Evolutionary conservation across 2,113 vertebrate species (phyloP).

Genomic region (Pantherophis guttatus): DNA sequence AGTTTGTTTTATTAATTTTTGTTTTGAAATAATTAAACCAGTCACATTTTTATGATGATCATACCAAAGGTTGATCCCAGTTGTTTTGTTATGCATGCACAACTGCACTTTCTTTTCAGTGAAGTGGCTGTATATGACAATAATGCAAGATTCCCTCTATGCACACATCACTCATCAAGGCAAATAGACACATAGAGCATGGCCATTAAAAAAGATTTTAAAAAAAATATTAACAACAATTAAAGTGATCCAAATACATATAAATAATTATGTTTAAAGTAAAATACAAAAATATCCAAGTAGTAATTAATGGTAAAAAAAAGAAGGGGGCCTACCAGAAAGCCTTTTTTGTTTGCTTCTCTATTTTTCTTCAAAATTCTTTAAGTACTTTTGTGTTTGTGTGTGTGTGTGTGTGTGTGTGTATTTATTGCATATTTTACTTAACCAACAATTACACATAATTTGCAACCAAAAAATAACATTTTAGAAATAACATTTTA

Average conservation of each 20-base stretch:
- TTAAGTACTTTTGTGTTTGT: background rate
- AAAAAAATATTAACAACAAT: background rate
- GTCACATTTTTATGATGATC: background rate
- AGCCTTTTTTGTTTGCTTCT: background rate
- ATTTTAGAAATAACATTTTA: background rate
- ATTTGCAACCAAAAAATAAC: background rate
- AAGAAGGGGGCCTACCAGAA: background rate
- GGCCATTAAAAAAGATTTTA: background rate
- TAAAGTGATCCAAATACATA: background rate
- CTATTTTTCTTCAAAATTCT: background rate
- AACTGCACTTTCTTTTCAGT: background rate
- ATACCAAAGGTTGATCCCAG: background rate
- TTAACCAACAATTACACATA: background rate
- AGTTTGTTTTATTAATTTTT: background rate
- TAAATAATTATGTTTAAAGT: background rate
- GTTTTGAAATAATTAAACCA: background rate
- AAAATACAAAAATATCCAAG: background rate
- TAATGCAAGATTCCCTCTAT: background rate
- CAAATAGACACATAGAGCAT: background rate
- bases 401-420: background rate
- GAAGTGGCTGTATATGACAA: background rate
- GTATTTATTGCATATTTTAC: background rate
- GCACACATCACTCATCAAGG: background rate
- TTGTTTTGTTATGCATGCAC: background rate
- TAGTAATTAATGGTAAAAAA: background rate